Evolutionary conservation across 2,797 vertebrate genomes (phyloP), one percentile per base, ranked within the genome.

Genomic region (Thamnophis elegans): DNA sequence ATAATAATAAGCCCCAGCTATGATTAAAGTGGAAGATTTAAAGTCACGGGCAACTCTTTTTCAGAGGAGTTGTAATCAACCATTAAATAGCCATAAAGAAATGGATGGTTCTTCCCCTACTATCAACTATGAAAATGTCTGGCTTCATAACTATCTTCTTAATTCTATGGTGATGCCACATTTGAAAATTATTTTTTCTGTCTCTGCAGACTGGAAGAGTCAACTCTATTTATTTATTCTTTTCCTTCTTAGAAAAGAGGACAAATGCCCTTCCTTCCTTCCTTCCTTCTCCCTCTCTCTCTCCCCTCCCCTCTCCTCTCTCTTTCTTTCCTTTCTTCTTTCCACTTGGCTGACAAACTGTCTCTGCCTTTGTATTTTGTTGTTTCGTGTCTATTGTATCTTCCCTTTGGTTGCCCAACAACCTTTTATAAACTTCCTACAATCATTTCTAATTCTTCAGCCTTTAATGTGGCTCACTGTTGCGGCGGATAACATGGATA

Each of bases 351-450:
- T 53, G 82, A 87, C 22, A 73, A 85, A 16, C 25, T 22, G 7
- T 60, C 55, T 62, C 94, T 94, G 93, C 93, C 94, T 89, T 88
- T 36, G 25, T 32, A 55, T 88, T 96, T 94, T 93, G 94, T 93
- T 65, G 82, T 96, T 96, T 96, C 93, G 91, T 89, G 92, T 93
- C 93, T 95, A 95, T 96, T 89, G 94, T 96, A 96, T 95, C 94
- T 95, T 55, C n/a, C 68, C 42, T 58, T 88, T 88, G 94, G 94
- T 94, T 97, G 96, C 95, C 94, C 96, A 95, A 96, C 94, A 95
- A 91, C 36, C 94, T 95, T 88, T 96, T 94, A 16, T 94, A 92
- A 93, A 91, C 93, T 94, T 88, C 91, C 93, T 94, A 93, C 90
- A 95, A 94, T 93, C 94, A 91, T 95, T 96, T 94, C 94, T 95